Conservation (phyloP, 1,140 invertebrate genomes). For the Homalodisca vitripennis region DNA sequence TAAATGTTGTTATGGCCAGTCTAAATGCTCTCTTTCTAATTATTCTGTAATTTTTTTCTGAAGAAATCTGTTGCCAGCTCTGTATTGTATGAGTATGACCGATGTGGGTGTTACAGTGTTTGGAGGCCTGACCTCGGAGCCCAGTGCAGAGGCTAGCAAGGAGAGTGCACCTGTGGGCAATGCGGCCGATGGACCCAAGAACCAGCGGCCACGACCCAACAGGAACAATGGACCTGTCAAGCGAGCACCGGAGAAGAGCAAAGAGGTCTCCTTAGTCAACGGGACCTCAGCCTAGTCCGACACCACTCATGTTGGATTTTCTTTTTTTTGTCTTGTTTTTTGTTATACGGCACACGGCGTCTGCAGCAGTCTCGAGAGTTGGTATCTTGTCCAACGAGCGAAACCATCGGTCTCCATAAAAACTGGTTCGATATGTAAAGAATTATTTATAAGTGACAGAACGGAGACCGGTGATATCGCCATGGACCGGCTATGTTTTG, state of each 20-base stretch:
- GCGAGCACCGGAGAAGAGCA: conserved; percentile 29
- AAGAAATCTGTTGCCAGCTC: no score
- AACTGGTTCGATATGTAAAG: conserved; percentile 18
- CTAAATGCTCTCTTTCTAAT: not conserved
- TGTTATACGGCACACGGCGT: not conserved
- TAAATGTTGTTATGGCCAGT: not conserved
- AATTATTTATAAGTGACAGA: conserved; percentile 17
- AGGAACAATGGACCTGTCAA: conserved; percentile 9
- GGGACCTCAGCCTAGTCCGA: conserved; percentile 32
- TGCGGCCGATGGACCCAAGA: not conserved
- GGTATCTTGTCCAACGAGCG: not conserved
- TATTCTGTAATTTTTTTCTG: no score
- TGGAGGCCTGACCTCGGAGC: not conserved
- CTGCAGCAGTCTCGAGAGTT: not conserved
- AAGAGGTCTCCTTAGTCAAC: conserved; percentile 29
- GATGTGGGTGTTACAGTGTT: conserved; percentile 32
- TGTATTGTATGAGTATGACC: no score
- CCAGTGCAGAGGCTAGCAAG: conserved; percentile 15
- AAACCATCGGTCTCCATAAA: not conserved
- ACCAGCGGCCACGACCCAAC: conserved; percentile 21
- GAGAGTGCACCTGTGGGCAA: conserved; percentile 6
- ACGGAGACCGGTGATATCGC: conserved; percentile 2
- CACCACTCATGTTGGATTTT: conserved; percentile 6
- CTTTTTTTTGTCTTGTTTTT: conserved; percentile 7
- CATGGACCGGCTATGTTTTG: not conserved